These are phyloP conservation scores for Drosophila koepferae DNA, from an alignment of 2,888 invertebrate genomes.

Conservation along the genomic window DNA sequence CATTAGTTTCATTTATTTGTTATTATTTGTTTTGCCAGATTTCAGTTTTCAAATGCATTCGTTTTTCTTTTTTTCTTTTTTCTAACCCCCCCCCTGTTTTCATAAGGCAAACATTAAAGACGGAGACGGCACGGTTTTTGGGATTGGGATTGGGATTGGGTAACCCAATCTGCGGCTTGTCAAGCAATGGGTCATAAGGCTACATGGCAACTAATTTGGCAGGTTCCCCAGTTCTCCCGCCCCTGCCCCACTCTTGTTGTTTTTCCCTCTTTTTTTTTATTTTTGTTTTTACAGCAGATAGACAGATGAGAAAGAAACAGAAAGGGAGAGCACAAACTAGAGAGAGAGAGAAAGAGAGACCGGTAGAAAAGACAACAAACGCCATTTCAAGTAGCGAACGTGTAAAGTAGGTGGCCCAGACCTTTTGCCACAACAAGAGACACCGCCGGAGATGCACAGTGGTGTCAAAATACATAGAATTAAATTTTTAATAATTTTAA, in stretches of 20 bases:
- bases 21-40: conserved; percentile 69
- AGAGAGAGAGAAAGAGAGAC: conserved; percentile 42
- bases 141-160: conserved; percentile 49
- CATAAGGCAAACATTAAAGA: conserved; percentile 58
- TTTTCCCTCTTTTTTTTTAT: conserved; percentile 9
- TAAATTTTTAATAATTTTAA: too few relatives aligned
- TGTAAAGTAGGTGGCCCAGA: conserved; percentile 78
- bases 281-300: conserved; percentile 60
- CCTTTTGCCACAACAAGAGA: conserved; percentile 57
- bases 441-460: conserved; percentile 48
- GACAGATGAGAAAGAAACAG: conserved; percentile 29
- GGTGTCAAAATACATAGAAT: conserved; percentile 10
- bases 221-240: conserved; percentile 39
- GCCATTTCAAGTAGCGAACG: conserved; percentile 78
- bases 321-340: conserved; percentile 35
- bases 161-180: conserved; percentile 75
- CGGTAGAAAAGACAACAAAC: conserved; percentile 72
- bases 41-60: conserved; percentile 64
- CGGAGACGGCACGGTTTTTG: conserved; percentile 47
- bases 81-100: conserved; percentile 32
- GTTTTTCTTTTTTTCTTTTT: conserved; percentile 24
- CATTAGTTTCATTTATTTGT: conserved; percentile 75
- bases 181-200: conserved; percentile 69
- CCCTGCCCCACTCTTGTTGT: neutral
- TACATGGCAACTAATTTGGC: conserved; percentile 73